Evolutionary conservation across 2,888 invertebrate species (phyloP).

Genomic region (Carabus problematicus): DNA sequence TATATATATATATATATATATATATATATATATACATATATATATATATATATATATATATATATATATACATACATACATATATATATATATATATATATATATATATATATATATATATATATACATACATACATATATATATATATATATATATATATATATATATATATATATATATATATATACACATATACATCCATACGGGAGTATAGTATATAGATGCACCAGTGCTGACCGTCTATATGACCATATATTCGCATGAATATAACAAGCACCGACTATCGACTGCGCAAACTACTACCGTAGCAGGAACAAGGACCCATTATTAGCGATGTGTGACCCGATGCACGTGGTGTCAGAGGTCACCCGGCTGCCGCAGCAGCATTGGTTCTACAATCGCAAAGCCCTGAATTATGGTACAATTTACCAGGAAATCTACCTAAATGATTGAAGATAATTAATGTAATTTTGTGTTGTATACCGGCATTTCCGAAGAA

Average conservation of each 20-base stretch:
- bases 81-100: background rate
- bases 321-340: background rate
- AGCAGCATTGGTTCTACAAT: too few relatives aligned
- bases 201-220: background rate
- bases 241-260: background rate
- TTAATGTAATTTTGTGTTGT: too few relatives aligned
- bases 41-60: slow-evolving; percentile 4
- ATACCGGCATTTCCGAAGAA: too few relatives aligned
- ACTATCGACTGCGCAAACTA: background rate
- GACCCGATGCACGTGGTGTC: background rate
- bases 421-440: too few relatives aligned
- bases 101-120: background rate
- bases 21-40: slow-evolving; percentile 2
- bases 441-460: too few relatives aligned
- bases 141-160: background rate
- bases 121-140: slow-evolving; percentile 7
- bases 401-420: too few relatives aligned
- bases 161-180: background rate
- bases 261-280: background rate
- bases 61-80: background rate
- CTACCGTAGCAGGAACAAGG: background rate
- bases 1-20: background rate
- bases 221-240: background rate
- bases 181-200: background rate
- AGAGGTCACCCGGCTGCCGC: too few relatives aligned